Conservation (phyloP, 2,113 vertebrate species). For the Gulo gulo region DNA sequence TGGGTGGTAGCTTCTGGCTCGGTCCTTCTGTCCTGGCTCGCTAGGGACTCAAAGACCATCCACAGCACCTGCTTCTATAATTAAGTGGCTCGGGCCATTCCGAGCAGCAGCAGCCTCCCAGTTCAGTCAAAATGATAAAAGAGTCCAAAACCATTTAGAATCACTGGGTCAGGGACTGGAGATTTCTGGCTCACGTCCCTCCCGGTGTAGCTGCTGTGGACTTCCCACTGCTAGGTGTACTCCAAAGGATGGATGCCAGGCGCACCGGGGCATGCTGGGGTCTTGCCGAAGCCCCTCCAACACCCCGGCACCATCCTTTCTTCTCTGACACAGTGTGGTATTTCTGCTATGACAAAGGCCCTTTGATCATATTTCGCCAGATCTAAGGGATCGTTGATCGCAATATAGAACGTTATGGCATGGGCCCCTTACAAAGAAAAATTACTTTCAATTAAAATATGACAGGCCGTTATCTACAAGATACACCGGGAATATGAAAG, state of each 20-base stretch:
- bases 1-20: background rate
- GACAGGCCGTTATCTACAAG: background rate
- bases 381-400: background rate
- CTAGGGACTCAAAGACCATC: background rate
- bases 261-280: accelerated
- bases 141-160: background rate
- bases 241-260: background rate
- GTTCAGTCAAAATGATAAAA: background rate
- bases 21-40: background rate
- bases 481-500: background rate
- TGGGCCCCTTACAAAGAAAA: background rate
- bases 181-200: too few species aligned
- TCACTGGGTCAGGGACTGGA: background rate
- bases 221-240: too few species aligned
- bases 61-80: background rate
- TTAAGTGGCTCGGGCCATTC: background rate
- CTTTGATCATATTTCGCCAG: background rate
- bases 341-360: background rate
- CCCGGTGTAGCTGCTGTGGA: accelerated
- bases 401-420: background rate
- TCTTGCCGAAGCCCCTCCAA: background rate
- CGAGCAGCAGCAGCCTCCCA: background rate
- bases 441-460: background rate
- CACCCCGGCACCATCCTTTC: accelerated
- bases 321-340: background rate